Base-by-base conservation (phyloP, 2,888 invertebrate genomes). In the Tetranychus piercei region DNA sequence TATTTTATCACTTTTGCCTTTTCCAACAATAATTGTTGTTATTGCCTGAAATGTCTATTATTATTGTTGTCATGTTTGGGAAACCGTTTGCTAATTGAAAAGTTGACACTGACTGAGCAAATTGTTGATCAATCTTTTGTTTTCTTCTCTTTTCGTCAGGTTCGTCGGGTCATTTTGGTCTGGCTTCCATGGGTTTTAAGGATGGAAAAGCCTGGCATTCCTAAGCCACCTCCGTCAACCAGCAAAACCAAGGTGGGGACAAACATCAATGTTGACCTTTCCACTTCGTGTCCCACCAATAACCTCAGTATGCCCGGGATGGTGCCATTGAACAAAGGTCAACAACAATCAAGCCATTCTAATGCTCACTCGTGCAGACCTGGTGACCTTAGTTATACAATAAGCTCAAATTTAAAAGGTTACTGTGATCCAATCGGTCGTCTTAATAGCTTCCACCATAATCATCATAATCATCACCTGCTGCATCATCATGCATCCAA, bases 101-200 rank as follows among this genome's bases (percentile, higher is more conserved):
- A 3, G 34, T 34, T 4, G 34, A 34, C 34, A 34, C 34, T 34
- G 34, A 34, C 34, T 23, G 34, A 34, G 34, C 34, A 34, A 3
- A 34, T 34, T 34, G 34, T 34, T 34, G 5, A 34, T 34, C 34
- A 0, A 34, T 4, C 34, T 34, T 34, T 34, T 34, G 3, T 34
- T 34, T 34, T 34, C 34, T 34, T 34, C 5, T 5, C 34, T 34
- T 34, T 34, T 55, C 15, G 1, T 6, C 55, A 55, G 55, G 91
- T 95, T 81, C 92, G 92, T 85, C 89, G 90, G 80, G 88, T 95
- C 82, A 92, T 99, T 85, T 88, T 97, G 81, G 91, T 91, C 84
- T 97, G 96, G 94, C 87, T 99, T 84, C 97, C 99, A 80, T 94
- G 94, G 88, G 84, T 96, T 80, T 87, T 97, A 82, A 88, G 95